These are phyloP conservation scores for Choloepus didactylus DNA, from an alignment of 2,797 vertebrate species.

Conservation along the genomic window DNA sequence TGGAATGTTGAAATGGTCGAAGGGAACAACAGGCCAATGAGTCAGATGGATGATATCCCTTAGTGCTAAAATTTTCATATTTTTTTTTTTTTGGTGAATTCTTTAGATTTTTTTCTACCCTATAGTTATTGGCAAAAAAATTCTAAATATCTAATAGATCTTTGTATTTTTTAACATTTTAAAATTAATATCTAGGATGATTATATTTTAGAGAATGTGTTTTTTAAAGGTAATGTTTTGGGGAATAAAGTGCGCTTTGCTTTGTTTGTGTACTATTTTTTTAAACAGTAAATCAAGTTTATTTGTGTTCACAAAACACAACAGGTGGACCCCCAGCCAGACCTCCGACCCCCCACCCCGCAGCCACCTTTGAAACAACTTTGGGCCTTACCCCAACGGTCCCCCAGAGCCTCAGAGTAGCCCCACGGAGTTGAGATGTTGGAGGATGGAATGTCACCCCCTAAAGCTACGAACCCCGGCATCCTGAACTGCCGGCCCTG, in stretches of 20 bases:
- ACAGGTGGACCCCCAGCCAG: slow-evolving; percentile 22
- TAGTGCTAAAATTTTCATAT: no score
- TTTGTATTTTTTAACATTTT: not conserved
- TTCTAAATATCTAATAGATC: not conserved
- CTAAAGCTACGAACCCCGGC: slow-evolving; percentile 30
- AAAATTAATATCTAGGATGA: slow-evolving; percentile 1
- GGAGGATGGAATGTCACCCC: not conserved
- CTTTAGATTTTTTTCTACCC: not conserved
- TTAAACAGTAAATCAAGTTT: slow-evolving; percentile 70
- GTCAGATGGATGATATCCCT: not conserved
- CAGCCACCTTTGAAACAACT: not conserved
- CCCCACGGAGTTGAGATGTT: not conserved
- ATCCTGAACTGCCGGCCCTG: not conserved
- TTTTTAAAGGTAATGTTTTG: slow-evolving; percentile 4
- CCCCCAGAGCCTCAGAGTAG: not conserved
- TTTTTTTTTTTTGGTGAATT: no score
- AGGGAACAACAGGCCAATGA: not conserved
- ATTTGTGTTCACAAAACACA: slow-evolving; percentile 85
- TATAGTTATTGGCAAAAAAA: not conserved
- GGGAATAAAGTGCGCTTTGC: not conserved
- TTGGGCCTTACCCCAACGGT: not conserved
- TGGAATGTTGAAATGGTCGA: not conserved
- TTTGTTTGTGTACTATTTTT: not conserved
- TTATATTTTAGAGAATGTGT: not conserved
- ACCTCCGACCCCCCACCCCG: not conserved